Base-by-base conservation (phyloP, 2,113 vertebrate species). In the Lasiurus cinereus region DNA sequence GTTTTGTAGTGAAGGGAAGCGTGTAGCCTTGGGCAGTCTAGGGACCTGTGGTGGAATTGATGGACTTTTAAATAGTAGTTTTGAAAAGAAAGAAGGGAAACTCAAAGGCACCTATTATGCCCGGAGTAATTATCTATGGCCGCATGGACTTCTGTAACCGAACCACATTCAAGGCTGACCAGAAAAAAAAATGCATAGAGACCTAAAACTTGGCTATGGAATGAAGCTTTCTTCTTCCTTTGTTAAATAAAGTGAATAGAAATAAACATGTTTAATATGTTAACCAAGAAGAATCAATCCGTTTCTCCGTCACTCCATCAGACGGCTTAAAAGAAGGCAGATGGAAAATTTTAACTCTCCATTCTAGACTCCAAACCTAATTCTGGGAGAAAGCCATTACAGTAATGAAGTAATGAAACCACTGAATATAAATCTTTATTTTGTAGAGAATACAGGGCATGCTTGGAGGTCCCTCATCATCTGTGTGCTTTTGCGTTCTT, bases 341-440 rank as follows among this genome's bases (percentile, higher is more conserved):
- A 89, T 70, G 83, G 93, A 94, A 97, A 96, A 89, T 15, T 70
- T 93, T 88, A 94, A 87, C 74, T 83, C 80, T 92, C 29, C 54
- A 24, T 70, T 92, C 82, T 69, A 80, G 29, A 83, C 39, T 52
- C 50, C 50, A 64, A 82, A 46, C 74, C 89, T 96, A 62, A 69
- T 94, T 93, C 52, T 76, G 54, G 76, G 66, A 94, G 85, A 94
- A 95, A 90, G 78, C 22, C 88, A 94, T 83, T 79, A 76, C 83
- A 96, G 64, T 88, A 54, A 94, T 70, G 67, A 85, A 93, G 83
- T 91, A 76, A 88, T 91, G 59, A 96, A 94, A 79, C 31, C 33
- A 43, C 46, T 76, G 46, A 56, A 83, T 22, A 86, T 94, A 80
- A 96, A 92, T 83, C 92, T 92, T 92, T 76, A 85, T 76, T 85